phyloP scores from a whole-genome alignment of 2,797 vertebrate genomes.

The Scleropages formosus region DNA sequence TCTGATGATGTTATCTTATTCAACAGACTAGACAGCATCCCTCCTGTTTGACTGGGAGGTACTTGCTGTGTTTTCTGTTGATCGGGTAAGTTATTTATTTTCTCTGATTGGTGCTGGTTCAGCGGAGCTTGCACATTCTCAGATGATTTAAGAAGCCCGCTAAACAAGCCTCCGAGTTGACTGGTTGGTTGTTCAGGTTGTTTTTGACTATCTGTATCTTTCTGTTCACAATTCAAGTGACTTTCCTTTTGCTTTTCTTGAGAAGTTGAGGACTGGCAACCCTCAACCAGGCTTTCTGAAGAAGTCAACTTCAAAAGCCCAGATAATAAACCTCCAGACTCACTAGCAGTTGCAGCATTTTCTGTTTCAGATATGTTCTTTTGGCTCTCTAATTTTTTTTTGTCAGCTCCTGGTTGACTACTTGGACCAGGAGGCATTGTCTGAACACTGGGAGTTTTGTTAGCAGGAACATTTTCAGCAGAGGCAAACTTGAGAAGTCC shows the following conservation, averaged over 20 bases:
- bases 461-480: constrained; percentile 56
- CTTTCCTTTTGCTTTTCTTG: constrained; percentile 40
- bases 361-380: constrained; percentile 35
- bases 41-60: constrained; percentile 45
- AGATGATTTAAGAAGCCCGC: constrained; percentile 69
- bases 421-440: constrained; percentile 35
- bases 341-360: constrained; percentile 18
- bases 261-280: constrained; percentile 43
- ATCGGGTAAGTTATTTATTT: background rate
- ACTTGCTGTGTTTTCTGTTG: constrained; percentile 51
- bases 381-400: constrained; percentile 39
- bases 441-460: constrained; percentile 38
- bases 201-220: constrained; percentile 30
- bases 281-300: constrained; percentile 45
- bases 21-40: constrained; percentile 63
- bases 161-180: constrained; percentile 66
- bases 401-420: constrained; percentile 37
- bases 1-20: constrained; percentile 61
- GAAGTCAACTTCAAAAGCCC: constrained; percentile 60
- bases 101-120: constrained; percentile 32
- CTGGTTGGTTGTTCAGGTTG: constrained; percentile 32
- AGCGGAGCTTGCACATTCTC: constrained; percentile 53
- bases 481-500: constrained; percentile 73
- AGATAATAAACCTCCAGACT: constrained; percentile 62
- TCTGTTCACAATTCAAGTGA: constrained; percentile 28